Base-by-base conservation (phyloP, 2,888 invertebrate genomes). In the Cataglyphis rosenhaueri region DNA sequence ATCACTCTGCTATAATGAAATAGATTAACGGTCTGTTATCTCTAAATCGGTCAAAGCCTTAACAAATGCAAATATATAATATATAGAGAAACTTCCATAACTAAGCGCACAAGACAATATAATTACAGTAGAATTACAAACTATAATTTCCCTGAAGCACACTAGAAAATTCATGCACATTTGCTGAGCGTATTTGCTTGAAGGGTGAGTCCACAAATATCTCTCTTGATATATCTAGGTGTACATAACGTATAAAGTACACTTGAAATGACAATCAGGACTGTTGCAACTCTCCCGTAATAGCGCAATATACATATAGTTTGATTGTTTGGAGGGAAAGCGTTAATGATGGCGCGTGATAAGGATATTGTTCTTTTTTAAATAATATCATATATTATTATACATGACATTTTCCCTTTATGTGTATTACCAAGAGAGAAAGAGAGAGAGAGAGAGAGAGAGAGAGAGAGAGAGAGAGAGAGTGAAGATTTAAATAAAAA, bases 51-150 rank as follows among this genome's bases (percentile, higher is more conserved):
- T 15, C 21, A 38, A 65, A 70, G 21, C 32, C 29, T 57, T 29
- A 15, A 21, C 21, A 41, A 25, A n/a, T 15, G 15, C 18, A 75
- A 65, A 52, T 25, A 18, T 25, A 38, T 18, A 65, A 52, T 25
- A 18, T 25, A 25, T 21, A 3, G 32, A 41, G 10, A 15, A 38
- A 41, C 3, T 12, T 35, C 18, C 52, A 57, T 6, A 57, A 41
- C 68, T 68, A 32, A 70, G 25, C 70, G 15, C 21, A 32, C 35
- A 59, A 70, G n/a, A 75, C 5, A 44, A 38, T 38, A 18, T 76
- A 66, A 76, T 76, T 76, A 65, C 12, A 55, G 8, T 29, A 55
- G n/a, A 10, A 29, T 41, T 78, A 18, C 21, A 68, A 70, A 59
- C 41, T 59, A 59, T 12, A 78, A 70, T 44, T 38, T 10, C 52